A percentile compares a stretch with the other conserved stretches of the same genome.
Evolutionary conservation across 37 sponge, comb jelly and placozoan species (phyloP).

Genomic region (Lycopodina hypogea): DNA sequence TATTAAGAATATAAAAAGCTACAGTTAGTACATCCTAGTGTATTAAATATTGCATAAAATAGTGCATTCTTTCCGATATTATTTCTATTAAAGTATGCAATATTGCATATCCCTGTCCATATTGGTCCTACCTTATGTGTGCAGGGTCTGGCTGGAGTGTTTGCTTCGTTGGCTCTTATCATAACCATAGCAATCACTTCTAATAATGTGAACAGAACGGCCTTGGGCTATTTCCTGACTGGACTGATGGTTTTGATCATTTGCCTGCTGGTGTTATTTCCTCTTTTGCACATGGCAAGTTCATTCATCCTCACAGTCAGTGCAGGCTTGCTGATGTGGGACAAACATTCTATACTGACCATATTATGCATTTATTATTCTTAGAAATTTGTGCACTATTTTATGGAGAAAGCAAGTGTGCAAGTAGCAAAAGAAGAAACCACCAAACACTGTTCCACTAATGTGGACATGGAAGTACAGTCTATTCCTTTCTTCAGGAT

Average conservation of each 20-base stretch:
- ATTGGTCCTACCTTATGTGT: no score
- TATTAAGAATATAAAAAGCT: no score
- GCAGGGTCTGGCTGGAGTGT: conserved; percentile 83
- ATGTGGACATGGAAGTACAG: no score
- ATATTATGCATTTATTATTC: not conserved
- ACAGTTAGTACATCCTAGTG: no score
- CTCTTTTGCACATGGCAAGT: conserved; percentile 45
- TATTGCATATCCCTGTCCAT: no score
- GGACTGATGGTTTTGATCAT: conserved; percentile 53
- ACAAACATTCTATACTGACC: no score
- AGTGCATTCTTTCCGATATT: no score
- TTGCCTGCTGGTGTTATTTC: conserved; percentile 48
- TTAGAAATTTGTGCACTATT: not conserved
- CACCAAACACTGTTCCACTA: not conserved
- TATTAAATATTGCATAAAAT: no score
- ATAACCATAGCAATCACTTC: conserved; percentile 42
- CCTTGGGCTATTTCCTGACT: conserved; percentile 55
- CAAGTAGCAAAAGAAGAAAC: not conserved
- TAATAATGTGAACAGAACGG: conserved; percentile 32
- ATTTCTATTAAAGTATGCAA: no score
- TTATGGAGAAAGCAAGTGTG: not conserved
- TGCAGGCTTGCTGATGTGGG: no score
- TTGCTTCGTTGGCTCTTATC: conserved; percentile 78
- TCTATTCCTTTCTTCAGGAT: no score
- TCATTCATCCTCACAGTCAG: no score